Conservation (phyloP, 2,888 invertebrate genomes). For the Leptopterna dolabrata region DNA sequence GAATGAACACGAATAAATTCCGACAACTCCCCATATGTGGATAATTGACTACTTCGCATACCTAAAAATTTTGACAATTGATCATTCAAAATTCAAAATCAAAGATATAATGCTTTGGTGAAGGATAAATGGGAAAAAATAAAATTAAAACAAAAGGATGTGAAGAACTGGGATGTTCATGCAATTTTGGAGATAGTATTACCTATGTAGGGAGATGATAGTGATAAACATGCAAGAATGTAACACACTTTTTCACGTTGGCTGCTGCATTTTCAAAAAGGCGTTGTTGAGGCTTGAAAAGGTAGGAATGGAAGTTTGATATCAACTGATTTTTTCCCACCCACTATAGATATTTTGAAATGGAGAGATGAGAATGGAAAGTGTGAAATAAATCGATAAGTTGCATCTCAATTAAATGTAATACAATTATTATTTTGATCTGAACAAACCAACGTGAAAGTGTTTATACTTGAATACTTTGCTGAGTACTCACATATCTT, state of each 20-base stretch:
- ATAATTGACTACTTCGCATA: background rate
- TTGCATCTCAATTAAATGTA: background rate
- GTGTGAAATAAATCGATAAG: too few relatives aligned
- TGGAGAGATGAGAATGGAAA: background rate
- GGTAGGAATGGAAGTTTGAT: too few relatives aligned
- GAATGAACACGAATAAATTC: background rate
- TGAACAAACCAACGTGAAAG: conserved; percentile 1
- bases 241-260: background rate
- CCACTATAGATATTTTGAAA: background rate
- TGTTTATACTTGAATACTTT: background rate
- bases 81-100: too few relatives aligned
- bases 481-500: conserved; percentile 13
- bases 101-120: too few relatives aligned
- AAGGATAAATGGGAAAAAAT: background rate
- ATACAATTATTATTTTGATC: background rate
- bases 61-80: background rate
- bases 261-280: background rate
- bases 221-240: background rate
- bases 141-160: too few relatives aligned
- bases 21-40: background rate
- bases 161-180: background rate
- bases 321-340: background rate
- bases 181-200: background rate
- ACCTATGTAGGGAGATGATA: background rate
- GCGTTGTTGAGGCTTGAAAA: background rate